Percentiles rank a stretch among this genome's conserved stretches.
phyloP scores from a whole-genome alignment of 2,113 vertebrate species.

The Nettapus auritus region DNA sequence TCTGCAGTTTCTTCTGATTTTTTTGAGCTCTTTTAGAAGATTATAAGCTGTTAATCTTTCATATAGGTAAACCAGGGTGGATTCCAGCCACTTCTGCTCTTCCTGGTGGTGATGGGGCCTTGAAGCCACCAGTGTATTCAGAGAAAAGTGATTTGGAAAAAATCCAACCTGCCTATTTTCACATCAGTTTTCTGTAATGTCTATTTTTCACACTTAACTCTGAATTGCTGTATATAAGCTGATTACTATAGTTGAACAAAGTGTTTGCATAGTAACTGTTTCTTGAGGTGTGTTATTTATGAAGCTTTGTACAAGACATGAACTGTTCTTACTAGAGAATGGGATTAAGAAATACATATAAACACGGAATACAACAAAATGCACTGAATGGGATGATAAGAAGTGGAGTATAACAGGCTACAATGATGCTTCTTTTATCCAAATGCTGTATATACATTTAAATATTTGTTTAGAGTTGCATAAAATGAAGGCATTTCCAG shows the following conservation, averaged over 20 bases:
- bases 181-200: not conserved
- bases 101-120: not conserved
- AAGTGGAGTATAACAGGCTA: not conserved
- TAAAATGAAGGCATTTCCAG: not conserved
- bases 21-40: too few relatives aligned
- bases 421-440: not conserved
- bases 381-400: not conserved
- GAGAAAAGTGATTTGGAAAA: not conserved
- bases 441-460: not conserved
- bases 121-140: not conserved
- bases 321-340: not conserved
- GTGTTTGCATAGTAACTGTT: accelerated
- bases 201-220: not conserved
- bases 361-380: not conserved
- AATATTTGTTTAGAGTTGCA: not conserved
- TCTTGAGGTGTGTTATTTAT: accelerated
- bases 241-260: not conserved
- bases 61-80: not conserved
- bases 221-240: not conserved
- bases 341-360: not conserved
- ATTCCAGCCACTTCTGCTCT: not conserved
- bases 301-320: too few relatives aligned
- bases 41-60: too few relatives aligned
- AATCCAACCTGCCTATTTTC: not conserved
- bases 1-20: not conserved